Percentiles rank a stretch among this genome's conserved stretches.
Evolutionary conservation across 2,797 vertebrate genomes (phyloP).

Genomic region (Poecilia velifera): DNA sequence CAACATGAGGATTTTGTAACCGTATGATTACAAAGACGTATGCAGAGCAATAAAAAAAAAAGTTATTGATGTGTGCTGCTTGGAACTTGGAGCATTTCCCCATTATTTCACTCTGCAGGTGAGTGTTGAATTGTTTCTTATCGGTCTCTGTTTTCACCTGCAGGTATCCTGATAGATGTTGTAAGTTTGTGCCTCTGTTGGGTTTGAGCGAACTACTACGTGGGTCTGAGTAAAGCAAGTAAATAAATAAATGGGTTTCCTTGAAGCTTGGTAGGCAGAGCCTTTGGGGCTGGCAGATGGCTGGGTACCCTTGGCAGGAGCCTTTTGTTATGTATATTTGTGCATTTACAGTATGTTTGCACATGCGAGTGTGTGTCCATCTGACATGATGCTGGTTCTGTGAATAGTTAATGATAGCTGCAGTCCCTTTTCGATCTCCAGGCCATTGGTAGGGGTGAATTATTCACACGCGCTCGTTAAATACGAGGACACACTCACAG

Average conservation of each 20-base stretch:
- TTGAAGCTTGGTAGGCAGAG: conserved; percentile 29
- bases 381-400: conserved; percentile 58
- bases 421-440: conserved; percentile 46
- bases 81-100: conserved; percentile 2
- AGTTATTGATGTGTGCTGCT: conserved; percentile 11
- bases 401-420: conserved; percentile 76
- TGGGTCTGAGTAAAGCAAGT: conserved; percentile 28
- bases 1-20: neutral
- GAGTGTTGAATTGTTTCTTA: neutral
- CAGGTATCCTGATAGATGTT: conserved; percentile 2
- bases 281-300: conserved; percentile 66
- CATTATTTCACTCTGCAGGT: conserved; percentile 14
- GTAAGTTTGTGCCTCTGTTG: neutral
- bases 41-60: conserved; percentile 2
- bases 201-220: conserved; percentile 2
- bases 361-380: conserved; percentile 42
- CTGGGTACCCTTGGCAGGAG: conserved; percentile 43
- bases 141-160: neutral
- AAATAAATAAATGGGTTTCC: conserved; percentile 18
- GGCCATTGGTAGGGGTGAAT: conserved; percentile 69
- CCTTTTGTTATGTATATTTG: conserved; percentile 37
- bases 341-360: conserved; percentile 46
- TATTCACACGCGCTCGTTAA: conserved; percentile 77
- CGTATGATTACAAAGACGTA: conserved; percentile 1
- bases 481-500: conserved; percentile 59